These are phyloP conservation scores for Antennarius striatus DNA, from an alignment of 2,113 vertebrate species.

Conservation along the genomic window DNA sequence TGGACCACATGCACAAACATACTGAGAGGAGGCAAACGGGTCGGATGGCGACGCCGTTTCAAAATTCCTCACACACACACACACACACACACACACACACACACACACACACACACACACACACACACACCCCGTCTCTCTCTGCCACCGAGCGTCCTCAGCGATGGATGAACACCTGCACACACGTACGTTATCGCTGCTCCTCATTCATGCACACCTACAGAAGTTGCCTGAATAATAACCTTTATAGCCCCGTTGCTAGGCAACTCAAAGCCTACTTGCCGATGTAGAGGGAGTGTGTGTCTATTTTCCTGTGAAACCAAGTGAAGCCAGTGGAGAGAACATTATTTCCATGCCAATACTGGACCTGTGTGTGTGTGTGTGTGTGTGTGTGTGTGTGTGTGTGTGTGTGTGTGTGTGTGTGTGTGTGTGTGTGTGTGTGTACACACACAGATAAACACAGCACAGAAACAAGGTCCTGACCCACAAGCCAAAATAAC, in stretches of 20 bases:
- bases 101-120: slow-evolving; percentile 17
- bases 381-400: no score
- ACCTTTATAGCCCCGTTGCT: slow-evolving; percentile 67
- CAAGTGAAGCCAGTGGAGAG: slow-evolving; percentile 31
- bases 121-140: not conserved
- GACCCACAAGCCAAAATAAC: slow-evolving; percentile 19
- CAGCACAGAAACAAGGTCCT: slow-evolving; percentile 13
- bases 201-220: slow-evolving; percentile 40
- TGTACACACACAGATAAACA: slow-evolving; percentile 9
- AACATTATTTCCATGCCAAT: slow-evolving; percentile 41
- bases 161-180: slow-evolving; percentile 27
- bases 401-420: no score
- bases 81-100: slow-evolving; percentile 12
- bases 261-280: slow-evolving; percentile 65
- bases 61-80: not conserved
- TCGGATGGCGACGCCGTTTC: no score
- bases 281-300: slow-evolving; percentile 27
- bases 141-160: slow-evolving; percentile 21
- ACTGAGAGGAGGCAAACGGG: no score
- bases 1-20: slow-evolving; percentile 1
- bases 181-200: slow-evolving; percentile 26
- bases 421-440: not conserved
- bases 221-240: slow-evolving; percentile 60
- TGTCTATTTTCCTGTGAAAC: slow-evolving; percentile 52
- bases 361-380: slow-evolving; percentile 2